Percentiles rank a stretch among this genome's conserved stretches.
These are phyloP conservation scores for Diplogasteroides magnus DNA, from an alignment of 1,140 invertebrate species.

Conservation along the genomic window DNA sequence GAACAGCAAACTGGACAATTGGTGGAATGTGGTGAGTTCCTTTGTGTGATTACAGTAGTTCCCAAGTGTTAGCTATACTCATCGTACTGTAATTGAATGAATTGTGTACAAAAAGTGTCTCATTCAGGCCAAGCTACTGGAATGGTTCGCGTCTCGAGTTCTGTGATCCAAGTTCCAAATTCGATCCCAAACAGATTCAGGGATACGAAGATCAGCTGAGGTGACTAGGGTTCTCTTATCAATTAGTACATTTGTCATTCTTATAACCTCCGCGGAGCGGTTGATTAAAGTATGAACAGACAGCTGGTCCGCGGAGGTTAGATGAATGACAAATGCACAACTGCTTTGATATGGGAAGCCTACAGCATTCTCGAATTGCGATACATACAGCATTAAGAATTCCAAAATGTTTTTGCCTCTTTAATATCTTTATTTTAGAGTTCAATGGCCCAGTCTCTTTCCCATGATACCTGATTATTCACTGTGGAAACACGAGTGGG, in stretches of 20 bases:
- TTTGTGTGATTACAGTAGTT: not conserved
- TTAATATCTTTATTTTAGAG: not conserved
- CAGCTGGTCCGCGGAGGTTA: too few species aligned
- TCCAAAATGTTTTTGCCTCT: too few species aligned
- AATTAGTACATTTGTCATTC: too few species aligned
- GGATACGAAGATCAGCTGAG: not conserved
- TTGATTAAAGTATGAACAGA: too few species aligned
- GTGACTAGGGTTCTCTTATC: too few species aligned
- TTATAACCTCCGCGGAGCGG: too few species aligned
- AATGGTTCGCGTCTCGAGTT: not conserved
- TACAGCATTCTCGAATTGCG: too few species aligned
- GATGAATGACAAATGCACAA: too few species aligned
- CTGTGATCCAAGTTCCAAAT: not conserved
- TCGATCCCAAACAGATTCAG: not conserved
- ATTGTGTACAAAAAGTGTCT: too few species aligned
- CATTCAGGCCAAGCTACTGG: not conserved
- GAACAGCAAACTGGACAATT: slow-evolving; percentile 19
- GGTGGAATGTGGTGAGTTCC: slow-evolving; percentile 14
- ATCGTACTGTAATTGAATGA: not conserved
- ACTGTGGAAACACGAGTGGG: not conserved
- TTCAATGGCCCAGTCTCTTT: not conserved
- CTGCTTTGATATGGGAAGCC: too few species aligned
- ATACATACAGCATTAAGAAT: too few species aligned
- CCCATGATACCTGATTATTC: not conserved
- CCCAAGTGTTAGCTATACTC: not conserved